These are phyloP conservation scores for Pampusana beccarii DNA, from an alignment of 2,113 vertebrate species.

Conservation along the genomic window DNA sequence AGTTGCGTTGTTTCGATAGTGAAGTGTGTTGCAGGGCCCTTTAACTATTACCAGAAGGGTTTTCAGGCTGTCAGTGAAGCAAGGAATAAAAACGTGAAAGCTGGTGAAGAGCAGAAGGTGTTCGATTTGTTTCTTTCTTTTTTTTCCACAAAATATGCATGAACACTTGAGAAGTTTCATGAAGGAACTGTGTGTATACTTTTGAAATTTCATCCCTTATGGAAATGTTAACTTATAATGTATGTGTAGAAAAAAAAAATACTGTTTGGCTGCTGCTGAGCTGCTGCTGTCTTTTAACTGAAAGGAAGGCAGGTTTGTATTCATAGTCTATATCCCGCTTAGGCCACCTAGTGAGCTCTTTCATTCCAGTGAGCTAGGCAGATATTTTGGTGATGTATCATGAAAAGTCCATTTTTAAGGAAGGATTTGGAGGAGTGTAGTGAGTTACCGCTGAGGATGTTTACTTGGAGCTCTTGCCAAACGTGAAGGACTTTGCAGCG, in stretches of 20 bases:
- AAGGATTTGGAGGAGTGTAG: neutral
- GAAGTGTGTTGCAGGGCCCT: neutral
- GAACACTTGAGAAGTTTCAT: neutral
- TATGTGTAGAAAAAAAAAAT: neutral
- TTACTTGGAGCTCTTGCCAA: neutral
- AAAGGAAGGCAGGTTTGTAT: neutral
- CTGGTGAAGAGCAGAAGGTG: neutral
- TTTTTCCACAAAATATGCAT: neutral
- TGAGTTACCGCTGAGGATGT: neutral
- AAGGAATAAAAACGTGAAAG: slow-evolving; percentile 26
- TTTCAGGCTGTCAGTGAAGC: neutral
- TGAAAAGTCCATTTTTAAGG: neutral
- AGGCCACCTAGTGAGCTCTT: no score
- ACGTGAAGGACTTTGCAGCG: neutral
- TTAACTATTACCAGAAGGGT: rapidly evolving
- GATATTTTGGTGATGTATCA: neutral
- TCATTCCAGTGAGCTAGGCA: neutral
- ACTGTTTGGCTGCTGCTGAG: neutral
- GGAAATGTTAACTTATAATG: neutral
- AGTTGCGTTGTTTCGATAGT: neutral
- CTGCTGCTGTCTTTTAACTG: neutral
- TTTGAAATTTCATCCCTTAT: neutral
- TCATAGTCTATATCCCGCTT: neutral
- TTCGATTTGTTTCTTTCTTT: neutral
- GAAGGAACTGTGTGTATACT: neutral